Percentiles rank a stretch among this genome's conserved stretches.
These are phyloP conservation scores for Campylomormyrus tamandua DNA, from an alignment of 2,113 vertebrate genomes.

Conservation along the genomic window DNA sequence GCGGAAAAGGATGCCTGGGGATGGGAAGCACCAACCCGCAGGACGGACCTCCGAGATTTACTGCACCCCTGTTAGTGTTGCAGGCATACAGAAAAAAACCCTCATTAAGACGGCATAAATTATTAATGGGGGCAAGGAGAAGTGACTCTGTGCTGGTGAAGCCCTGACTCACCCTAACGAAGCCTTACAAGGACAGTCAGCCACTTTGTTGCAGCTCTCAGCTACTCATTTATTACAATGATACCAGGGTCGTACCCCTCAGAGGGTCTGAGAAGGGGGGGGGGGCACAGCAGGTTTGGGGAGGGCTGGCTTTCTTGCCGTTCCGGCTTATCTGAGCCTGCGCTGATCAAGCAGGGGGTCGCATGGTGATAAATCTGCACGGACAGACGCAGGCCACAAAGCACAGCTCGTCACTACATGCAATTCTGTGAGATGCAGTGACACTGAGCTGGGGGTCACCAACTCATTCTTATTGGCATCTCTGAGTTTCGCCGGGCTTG, in stretches of 20 bases:
- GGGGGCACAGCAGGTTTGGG: background rate
- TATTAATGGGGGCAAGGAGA: conserved; percentile 2
- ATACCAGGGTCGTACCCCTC: background rate
- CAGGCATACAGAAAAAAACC: background rate
- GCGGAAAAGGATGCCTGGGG: background rate
- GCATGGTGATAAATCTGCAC: background rate
- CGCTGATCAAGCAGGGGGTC: background rate
- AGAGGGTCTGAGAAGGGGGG: background rate
- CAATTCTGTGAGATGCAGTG: background rate
- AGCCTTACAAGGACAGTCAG: background rate
- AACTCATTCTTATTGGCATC: background rate
- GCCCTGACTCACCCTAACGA: background rate
- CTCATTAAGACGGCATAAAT: conserved; percentile 16
- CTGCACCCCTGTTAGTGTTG: background rate
- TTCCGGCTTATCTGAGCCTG: background rate
- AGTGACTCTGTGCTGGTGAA: background rate
- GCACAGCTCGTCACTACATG: background rate
- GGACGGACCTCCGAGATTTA: background rate
- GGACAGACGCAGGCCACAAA: background rate
- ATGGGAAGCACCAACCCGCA: background rate
- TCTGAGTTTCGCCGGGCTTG: background rate
- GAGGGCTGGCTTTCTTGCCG: background rate
- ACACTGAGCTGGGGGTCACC: background rate
- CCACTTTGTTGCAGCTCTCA: background rate
- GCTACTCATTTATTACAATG: background rate